Base-by-base conservation (phyloP, 2,888 invertebrate species). In the Lamproptera curius region DNA sequence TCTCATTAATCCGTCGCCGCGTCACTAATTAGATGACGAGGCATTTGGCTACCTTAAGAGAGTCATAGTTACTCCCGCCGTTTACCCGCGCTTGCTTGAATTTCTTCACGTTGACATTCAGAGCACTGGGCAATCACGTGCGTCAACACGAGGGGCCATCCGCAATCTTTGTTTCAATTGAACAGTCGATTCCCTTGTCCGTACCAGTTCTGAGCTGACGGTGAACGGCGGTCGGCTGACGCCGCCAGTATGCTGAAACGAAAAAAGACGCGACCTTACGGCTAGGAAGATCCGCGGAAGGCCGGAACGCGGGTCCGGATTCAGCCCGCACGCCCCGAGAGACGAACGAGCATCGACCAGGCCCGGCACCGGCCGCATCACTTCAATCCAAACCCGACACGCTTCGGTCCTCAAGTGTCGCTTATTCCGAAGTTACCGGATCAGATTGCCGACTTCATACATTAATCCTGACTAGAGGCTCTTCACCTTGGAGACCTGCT, bases 401-500 rank as follows among this genome's bases (percentile, higher is more conserved):
- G 52, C 51, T 23, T 13, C 20, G 38, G 46, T 88, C 90, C 90
- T 91, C 90, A 91, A 91, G 92, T 92, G 92, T 92, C 90, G 90
- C 91, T 84, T 28, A 28, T 28, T 28, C 28, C 28, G 28, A 28
- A 28, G 28, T 28, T 28, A 28, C 34, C 13, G 87, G 88, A 91
- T 90, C 80, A 89, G 84, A 89, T 91, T 92, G 90, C 89, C 90
- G 89, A 90, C 90, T 90, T 91, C 89, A 89, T 36, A 16, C 26
- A 39, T 39, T 42, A 17, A 13, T 20, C 89, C 86, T 87, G 89
- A 90, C 90, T 89, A 90, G 89, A 91, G 90, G 90, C 89, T 90
- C 83, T 86, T 90, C 83, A 91, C 91, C 91, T 91, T 90, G 91
- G 91, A 92, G 91, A 92, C 91, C 92, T 91, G 91, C 89, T 92